Conservation (phyloP, 2,888 invertebrate species). For the Spilarctia lutea region DNA sequence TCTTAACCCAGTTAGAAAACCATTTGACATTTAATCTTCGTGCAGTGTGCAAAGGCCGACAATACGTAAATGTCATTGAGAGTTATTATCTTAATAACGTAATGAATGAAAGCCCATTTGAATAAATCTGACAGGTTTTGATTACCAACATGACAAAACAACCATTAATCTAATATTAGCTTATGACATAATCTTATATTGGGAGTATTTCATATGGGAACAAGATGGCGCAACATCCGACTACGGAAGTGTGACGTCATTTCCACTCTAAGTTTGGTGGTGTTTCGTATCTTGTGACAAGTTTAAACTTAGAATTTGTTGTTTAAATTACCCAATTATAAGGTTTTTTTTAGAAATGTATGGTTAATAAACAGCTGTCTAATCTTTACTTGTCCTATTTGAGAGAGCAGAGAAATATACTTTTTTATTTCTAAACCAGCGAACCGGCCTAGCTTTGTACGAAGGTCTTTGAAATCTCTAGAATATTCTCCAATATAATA, state of each 20-base stretch:
- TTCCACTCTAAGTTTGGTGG: slow-evolving; percentile 34
- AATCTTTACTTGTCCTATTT: too few relatives aligned
- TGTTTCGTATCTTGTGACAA: neutral
- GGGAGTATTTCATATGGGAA: slow-evolving; percentile 18
- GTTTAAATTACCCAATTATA: neutral
- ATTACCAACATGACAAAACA: slow-evolving; percentile 6
- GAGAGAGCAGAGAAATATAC: too few relatives aligned
- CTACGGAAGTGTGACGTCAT: slow-evolving; percentile 56
- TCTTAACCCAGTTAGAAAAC: neutral
- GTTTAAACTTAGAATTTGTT: neutral
- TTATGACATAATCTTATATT: slow-evolving; percentile 34
- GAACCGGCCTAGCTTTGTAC: too few relatives aligned
- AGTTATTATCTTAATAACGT: slow-evolving; percentile 1
- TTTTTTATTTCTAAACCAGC: too few relatives aligned
- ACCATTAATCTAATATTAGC: slow-evolving; percentile 9
- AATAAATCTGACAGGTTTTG: neutral
- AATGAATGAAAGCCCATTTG: neutral
- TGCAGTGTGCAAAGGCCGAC: neutral
- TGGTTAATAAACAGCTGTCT: too few relatives aligned
- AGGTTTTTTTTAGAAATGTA: neutral
- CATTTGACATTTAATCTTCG: neutral
- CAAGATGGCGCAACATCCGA: slow-evolving; percentile 58
- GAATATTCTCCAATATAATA: too few relatives aligned
- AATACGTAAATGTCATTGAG: neutral
- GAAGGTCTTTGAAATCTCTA: too few relatives aligned